These are phyloP conservation scores for Engraulis encrasicolus DNA, from an alignment of 2,113 vertebrate species.

Conservation along the genomic window DNA sequence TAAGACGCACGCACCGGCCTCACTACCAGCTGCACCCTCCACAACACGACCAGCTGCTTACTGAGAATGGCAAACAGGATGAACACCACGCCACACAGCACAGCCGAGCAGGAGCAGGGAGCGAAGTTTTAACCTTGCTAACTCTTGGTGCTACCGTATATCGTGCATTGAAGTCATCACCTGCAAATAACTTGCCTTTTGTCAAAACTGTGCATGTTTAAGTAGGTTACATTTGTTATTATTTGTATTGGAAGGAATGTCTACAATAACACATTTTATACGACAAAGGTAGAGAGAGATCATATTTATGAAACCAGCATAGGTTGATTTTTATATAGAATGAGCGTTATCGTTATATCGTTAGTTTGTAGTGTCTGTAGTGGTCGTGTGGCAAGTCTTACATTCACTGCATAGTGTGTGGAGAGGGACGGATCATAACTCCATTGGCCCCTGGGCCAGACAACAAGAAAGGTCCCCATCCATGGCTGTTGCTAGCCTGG, in stretches of 20 bases:
- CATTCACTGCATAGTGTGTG: no score
- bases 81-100: not conserved
- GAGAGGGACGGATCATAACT: no score
- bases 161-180: no score
- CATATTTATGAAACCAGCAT: not conserved
- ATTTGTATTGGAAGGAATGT: not conserved
- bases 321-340: not conserved
- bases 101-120: not conserved
- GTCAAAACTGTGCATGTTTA: no score
- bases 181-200: no score
- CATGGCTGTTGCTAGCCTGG: no score
- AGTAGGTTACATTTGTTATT: no score
- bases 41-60: conserved; percentile 23
- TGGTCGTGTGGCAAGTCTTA: not conserved
- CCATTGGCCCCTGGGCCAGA: no score
- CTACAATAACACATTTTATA: not conserved
- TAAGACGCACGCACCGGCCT: not conserved
- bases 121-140: not conserved
- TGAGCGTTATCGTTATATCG: not conserved
- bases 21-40: conserved; percentile 21
- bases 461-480: no score
- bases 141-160: not conserved
- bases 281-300: not conserved
- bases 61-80: not conserved
- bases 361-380: not conserved